Base-by-base conservation (phyloP, 2,888 invertebrate species). In the Criorhina ranunculi region DNA sequence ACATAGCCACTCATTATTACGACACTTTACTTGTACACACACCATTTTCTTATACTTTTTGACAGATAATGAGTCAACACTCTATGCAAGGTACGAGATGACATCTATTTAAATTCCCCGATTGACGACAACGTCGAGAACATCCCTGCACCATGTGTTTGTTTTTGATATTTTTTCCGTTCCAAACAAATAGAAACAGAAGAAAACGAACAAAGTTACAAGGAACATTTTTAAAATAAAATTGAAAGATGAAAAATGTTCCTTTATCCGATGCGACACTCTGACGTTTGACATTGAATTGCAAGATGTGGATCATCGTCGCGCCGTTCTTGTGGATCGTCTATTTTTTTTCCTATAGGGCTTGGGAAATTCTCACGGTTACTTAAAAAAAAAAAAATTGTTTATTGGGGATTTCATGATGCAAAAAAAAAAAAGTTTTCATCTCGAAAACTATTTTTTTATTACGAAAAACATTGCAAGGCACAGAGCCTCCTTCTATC, bases 281-380 rank as follows among this genome's bases (percentile, higher is more conserved):
- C 17, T 83, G 83, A 79, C 83, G 79, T 83, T 79, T 83, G 83
- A 79, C 83, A 83, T 83, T 83, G 83, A 83, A 76, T 66, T 73
- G 69, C 73, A 76, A 85, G 85, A 79, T 80, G 85, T 80, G 70
- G 85, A 72, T 49, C 70, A 35, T 24, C 40, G 44, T 24, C 40
- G n/a, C 5, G 51, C 17, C 40, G 51, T 6, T 33, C 17, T 46
- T 19, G 9, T 35, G 9, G 7, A 31, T n/a, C n/a, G n/a, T n/a
- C n/a, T n/a, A 7, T 37, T 31, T 75, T 24, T 24, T 53, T 44
- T 55, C 46, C 29, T 19, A 15, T 33, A 44, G 37, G 49, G 51
- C 72, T 49, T 76, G 80, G 59, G 42, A 76, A 85, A 85, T 80
- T 85, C 85, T 80, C 85, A 85, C 85, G 85, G 46, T 83, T 51